phyloP scores from a whole-genome alignment of 1,140 invertebrate genomes.

The Phocides pigmalion region DNA sequence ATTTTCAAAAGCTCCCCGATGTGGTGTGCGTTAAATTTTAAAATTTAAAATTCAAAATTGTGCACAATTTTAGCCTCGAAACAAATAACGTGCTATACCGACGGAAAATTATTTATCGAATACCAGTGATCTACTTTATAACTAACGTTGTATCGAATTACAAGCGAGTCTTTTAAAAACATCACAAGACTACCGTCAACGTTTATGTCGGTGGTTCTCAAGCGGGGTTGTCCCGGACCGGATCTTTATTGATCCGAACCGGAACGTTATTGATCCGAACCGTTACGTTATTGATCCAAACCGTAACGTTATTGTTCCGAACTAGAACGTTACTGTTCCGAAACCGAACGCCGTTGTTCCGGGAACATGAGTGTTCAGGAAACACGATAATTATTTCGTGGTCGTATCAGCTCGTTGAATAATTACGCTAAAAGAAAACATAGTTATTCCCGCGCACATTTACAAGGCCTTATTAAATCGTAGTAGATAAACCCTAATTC shows the following conservation, averaged over 20 bases:
- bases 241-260: no score
- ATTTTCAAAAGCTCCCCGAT: slow-evolving; percentile 55
- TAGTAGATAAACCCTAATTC: no score
- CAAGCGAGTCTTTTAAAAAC: slow-evolving; percentile 64
- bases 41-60: slow-evolving; percentile 47
- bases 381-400: no score
- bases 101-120: slow-evolving; percentile 49
- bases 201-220: slow-evolving; percentile 24
- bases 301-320: slow-evolving; percentile 5
- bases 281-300: slow-evolving; percentile 9
- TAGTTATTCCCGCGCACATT: no score
- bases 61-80: slow-evolving; percentile 44
- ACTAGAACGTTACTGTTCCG: neutral
- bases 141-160: slow-evolving; percentile 36
- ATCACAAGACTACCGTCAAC: slow-evolving; percentile 48
- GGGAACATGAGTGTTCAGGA: no score
- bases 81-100: slow-evolving; percentile 39
- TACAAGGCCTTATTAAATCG: no score
- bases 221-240: slow-evolving; percentile 1
- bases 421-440: no score
- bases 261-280: no score
- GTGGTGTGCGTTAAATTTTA: slow-evolving; percentile 51
- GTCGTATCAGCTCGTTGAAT: no score
- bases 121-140: slow-evolving; percentile 45
- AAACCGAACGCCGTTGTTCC: neutral